Base-by-base conservation (phyloP, 2,797 vertebrate species). In the Hydrophis major region DNA sequence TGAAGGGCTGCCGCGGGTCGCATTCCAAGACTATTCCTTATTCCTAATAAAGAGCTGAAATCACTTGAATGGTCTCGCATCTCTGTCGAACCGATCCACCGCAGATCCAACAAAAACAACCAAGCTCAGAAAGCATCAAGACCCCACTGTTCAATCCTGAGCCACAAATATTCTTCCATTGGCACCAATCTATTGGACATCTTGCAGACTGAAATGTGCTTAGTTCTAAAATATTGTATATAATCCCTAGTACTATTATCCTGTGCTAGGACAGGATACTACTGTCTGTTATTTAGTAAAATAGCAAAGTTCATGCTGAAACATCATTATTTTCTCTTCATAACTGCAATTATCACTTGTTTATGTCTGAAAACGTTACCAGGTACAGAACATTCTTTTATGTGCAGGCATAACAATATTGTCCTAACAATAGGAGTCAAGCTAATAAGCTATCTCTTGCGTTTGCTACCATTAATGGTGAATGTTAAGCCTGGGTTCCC, bases 261-360 rank as follows among this genome's bases (percentile, higher is more conserved):
- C 78, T 55, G 20, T 32, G 28, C 37, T 55, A 28, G 22, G 42
- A 53, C 7, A 63, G 47, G 37, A 37, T 37, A 37, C 56, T 55
- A 53, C 69, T 10, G 18, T 92, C 55, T 89, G 59, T n/a, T 28
- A 56, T 78, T 28, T 87, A 86, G 20, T 28, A 86, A 89, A 83
- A 66, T 25, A 60, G 63, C 86, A 90, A 78, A 55, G 56, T 91
- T 91, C 6, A 50, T 55, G 18, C n/a, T 88, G n/a, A 27, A 83
- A 22, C n/a, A 59, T 78, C 18, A 47, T 69, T 57, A 60, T 93
- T 78, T 93, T 93, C 32, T 78, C 28, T 61, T 88, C 55, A 20
- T 37, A 91, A 88, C n/a, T 88, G 53, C 47, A 93, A 66, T 88
- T 91, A 88, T 28, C 27, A 22, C 86, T 93, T 91, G 53, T 93